Conservation (phyloP, 2,113 vertebrate species). For the Lonchura striata region DNA sequence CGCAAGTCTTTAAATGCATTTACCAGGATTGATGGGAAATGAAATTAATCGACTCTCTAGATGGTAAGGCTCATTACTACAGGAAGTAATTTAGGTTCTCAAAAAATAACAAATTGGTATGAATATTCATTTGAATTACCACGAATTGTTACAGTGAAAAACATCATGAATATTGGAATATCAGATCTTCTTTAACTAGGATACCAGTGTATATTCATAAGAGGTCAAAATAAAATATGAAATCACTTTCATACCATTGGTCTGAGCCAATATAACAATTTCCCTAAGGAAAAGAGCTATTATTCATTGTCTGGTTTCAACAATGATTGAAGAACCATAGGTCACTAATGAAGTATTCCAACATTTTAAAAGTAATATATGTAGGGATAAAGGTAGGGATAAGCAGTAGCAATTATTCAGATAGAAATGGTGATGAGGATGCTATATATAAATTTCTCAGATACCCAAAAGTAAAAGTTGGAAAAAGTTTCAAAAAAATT, state of each 20-base stretch:
- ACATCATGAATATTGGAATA: not conserved
- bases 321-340: not conserved
- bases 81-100: not conserved
- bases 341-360: not conserved
- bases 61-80: not conserved
- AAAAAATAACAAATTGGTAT: not conserved
- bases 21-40: not conserved
- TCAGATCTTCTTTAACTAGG: not conserved
- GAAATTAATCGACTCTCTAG: not conserved
- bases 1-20: not conserved
- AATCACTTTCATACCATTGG: not conserved
- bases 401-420: not conserved
- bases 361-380: not conserved
- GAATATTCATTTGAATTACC: not conserved
- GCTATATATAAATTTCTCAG: not conserved
- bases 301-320: not conserved
- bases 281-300: not conserved
- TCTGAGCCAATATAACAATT: not conserved
- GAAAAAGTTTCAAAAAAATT: not conserved
- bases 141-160: not conserved
- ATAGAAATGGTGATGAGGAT: not conserved
- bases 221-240: not conserved
- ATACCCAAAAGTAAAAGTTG: not conserved
- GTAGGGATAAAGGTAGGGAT: not conserved
- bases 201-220: not conserved